Evolutionary conservation across 2,113 vertebrate genomes (phyloP), one percentile per base, ranked within the genome.

Genomic region (Limnothrissa miodon): DNA sequence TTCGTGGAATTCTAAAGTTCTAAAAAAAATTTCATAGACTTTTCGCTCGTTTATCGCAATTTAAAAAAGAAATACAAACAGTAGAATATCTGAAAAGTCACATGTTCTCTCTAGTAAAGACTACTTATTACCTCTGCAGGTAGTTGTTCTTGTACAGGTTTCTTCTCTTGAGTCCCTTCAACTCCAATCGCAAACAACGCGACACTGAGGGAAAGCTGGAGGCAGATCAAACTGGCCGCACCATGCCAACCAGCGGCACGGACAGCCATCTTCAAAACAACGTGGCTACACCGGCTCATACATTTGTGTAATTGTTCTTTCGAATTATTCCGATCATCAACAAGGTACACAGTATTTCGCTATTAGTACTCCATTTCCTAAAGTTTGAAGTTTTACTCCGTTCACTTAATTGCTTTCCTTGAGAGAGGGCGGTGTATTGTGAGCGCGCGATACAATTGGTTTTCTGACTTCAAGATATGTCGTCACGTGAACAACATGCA

Each of bases 111-210:
- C 4, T 1, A 0, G 13, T 74, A 81, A 36, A 36, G 4, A 36
- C 7, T 29, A 33, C 39, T 15, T 10, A 25, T 1, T 89, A 95
- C 95, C 93, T 95, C 92, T 51, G 84, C 88, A 0, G 51, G 87
- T 0, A 88, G 85, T 36, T 91, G 90, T 36, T 92, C 92, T 21
- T 87, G 90, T 1, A 79, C 81, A 0, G 91, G 0, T 51, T 88
- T 85, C 17, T 95, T 94, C 56, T 95, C 94, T 33, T 91, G 92
- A 70, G 89, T 84, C 0, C 92, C 92, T 4, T 78, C 78, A 80
- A 92, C 92, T 85, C 85, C 88, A 78, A 89, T 74, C 36, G 90
- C 86, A 84, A 90, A 91, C 78, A 87, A 78, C 78, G 90, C 87
- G 51, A 81, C 89, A 29, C 45, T 78, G 42, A 93, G 82, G 23